Conservation (phyloP, 2,888 invertebrate species). For the Xanthostigma xanthostigma region DNA sequence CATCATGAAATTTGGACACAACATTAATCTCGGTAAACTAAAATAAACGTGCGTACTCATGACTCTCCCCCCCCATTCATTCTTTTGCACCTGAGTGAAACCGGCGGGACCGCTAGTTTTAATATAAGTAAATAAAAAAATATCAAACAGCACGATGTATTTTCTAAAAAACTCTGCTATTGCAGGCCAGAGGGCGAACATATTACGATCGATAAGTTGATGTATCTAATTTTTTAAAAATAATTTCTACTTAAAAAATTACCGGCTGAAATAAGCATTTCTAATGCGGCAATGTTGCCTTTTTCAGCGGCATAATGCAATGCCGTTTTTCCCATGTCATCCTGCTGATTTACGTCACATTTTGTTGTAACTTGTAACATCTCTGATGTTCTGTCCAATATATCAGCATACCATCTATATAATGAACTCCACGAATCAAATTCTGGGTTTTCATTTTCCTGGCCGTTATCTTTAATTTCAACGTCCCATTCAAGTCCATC, state of each 20-base stretch:
- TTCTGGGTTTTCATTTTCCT: conserved; percentile 25
- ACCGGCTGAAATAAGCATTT: conserved; percentile 44
- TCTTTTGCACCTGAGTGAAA: too few relatives aligned
- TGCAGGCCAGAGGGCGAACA: too few relatives aligned
- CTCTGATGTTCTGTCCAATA: conserved; percentile 46
- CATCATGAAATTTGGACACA: too few relatives aligned
- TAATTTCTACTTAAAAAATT: conserved; percentile 18
- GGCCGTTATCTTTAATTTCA: conserved; percentile 42
- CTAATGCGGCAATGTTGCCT: conserved; percentile 44
- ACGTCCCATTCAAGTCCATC: conserved; percentile 63
- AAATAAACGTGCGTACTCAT: too few relatives aligned
- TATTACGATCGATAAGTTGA: too few relatives aligned
- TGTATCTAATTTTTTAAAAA: conserved; percentile 30
- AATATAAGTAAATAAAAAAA: too few relatives aligned
- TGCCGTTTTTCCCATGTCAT: conserved; percentile 48
- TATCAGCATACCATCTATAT: conserved; percentile 58
- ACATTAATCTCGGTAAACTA: too few relatives aligned
- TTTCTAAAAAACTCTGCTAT: too few relatives aligned
- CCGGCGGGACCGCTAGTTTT: too few relatives aligned
- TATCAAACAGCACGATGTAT: too few relatives aligned
- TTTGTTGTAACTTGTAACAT: conserved; percentile 26
- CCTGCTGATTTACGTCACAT: conserved; percentile 44
- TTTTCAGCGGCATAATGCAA: conserved; percentile 59
- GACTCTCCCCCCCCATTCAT: too few relatives aligned
- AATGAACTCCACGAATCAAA: conserved; percentile 38